phyloP scores from a whole-genome alignment of 2,888 invertebrate genomes.

The Catocala nupta region DNA sequence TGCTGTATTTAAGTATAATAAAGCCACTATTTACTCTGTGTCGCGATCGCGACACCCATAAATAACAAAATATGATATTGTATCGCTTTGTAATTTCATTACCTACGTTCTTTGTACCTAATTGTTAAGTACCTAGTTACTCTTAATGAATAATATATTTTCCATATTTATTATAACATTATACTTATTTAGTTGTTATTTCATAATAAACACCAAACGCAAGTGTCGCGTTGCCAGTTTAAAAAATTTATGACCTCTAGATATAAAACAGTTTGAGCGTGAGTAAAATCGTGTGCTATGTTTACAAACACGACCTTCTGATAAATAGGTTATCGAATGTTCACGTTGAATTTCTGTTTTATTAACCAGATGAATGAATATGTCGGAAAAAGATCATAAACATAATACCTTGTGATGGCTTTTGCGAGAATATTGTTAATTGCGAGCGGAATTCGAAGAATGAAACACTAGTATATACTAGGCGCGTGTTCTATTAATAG shows the following conservation, averaged over 20 bases:
- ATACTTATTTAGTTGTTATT: slow-evolving; percentile 21
- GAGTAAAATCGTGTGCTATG: slow-evolving; percentile 65
- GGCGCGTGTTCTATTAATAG: slow-evolving; percentile 76
- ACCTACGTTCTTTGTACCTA: slow-evolving; percentile 11
- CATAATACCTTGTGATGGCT: slow-evolving; percentile 50
- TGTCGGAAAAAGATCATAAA: slow-evolving; percentile 55
- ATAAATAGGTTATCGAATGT: slow-evolving; percentile 74
- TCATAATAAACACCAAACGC: slow-evolving; percentile 34
- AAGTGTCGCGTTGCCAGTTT: slow-evolving; percentile 37
- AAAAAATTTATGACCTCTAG: slow-evolving; percentile 58
- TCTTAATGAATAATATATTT: slow-evolving; percentile 28
- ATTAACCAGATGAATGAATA: slow-evolving; percentile 66
- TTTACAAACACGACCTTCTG: slow-evolving; percentile 76
- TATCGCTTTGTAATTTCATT: slow-evolving; percentile 19
- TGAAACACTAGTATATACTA: slow-evolving; percentile 67
- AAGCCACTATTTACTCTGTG: slow-evolving; percentile 31
- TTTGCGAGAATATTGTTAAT: slow-evolving; percentile 71
- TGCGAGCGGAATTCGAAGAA: slow-evolving; percentile 77
- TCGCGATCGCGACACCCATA: slow-evolving; percentile 15
- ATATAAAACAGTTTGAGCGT: slow-evolving; percentile 58
- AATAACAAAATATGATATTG: slow-evolving; percentile 31
- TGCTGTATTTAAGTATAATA: slow-evolving; percentile 39
- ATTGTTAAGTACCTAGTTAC: slow-evolving; percentile 23
- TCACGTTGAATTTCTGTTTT: slow-evolving; percentile 63
- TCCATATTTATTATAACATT: slow-evolving; percentile 32